These are phyloP conservation scores for Melanerpes formicivorus DNA, from an alignment of 2,113 vertebrate species.

Conservation along the genomic window DNA sequence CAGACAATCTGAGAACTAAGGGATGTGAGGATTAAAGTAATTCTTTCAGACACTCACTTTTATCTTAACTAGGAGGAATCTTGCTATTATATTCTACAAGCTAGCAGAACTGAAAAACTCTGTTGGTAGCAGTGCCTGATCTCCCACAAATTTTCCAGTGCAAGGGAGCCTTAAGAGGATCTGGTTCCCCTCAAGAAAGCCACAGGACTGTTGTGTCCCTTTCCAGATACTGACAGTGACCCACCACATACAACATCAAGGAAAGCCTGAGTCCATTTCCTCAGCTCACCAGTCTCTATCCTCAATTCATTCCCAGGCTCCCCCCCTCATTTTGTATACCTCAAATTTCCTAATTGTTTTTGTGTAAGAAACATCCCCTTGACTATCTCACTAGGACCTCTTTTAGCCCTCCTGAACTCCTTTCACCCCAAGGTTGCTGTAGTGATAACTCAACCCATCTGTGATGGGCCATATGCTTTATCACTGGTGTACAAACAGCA, in stretches of 20 bases:
- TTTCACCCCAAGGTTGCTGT: background rate
- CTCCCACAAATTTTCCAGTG: background rate
- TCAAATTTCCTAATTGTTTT: background rate
- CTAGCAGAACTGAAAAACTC: background rate
- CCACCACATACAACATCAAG: background rate
- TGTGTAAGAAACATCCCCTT: background rate
- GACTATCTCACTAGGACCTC: background rate
- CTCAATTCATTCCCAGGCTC: background rate
- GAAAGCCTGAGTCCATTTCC: background rate
- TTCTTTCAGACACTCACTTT: background rate
- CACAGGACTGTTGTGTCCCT: background rate
- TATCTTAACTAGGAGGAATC: background rate
- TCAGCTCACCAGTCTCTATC: background rate
- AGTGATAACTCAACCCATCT: background rate
- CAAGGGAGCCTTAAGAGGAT: background rate
- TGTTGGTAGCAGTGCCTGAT: background rate
- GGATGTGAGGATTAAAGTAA: background rate
- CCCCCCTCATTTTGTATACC: fast-evolving
- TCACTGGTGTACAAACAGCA: background rate
- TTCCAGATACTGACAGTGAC: background rate
- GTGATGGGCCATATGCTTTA: background rate
- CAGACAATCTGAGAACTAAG: slow-evolving; percentile 41
- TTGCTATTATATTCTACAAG: background rate
- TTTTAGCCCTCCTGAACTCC: background rate
- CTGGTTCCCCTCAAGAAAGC: background rate